phyloP scores from a whole-genome alignment of 1,140 invertebrate genomes.

The Cyclargus thomasi region DNA sequence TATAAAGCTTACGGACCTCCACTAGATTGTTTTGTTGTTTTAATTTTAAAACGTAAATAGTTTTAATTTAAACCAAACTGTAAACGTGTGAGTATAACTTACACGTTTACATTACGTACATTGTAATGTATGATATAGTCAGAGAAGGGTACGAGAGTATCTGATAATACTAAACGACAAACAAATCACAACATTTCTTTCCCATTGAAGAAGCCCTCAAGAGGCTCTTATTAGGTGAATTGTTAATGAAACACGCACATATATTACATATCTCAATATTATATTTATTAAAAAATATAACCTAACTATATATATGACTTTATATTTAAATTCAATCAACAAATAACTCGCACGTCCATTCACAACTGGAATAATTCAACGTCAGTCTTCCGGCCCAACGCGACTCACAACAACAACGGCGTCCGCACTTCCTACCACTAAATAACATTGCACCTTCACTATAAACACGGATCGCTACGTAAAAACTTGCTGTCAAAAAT shows the following conservation, averaged over 20 bases:
- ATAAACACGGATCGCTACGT: slow-evolving; percentile 52
- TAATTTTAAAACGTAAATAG: too few relatives aligned
- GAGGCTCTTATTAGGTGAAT: background rate
- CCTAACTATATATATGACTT: slow-evolving; percentile 75
- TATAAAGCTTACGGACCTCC: too few relatives aligned
- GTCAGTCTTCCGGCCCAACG: slow-evolving; percentile 67
- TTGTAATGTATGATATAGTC: too few relatives aligned
- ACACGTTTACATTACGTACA: too few relatives aligned
- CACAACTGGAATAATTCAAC: slow-evolving; percentile 70
- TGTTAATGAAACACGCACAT: slow-evolving; percentile 41
- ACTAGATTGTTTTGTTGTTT: too few relatives aligned
- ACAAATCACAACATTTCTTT: too few relatives aligned
- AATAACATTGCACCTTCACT: slow-evolving; percentile 72
- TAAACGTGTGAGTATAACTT: too few relatives aligned
- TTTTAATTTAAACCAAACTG: too few relatives aligned
- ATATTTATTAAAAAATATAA: slow-evolving; percentile 76
- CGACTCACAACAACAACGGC: slow-evolving; percentile 49
- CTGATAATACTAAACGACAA: too few relatives aligned
- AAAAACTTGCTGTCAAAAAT: slow-evolving; percentile 53
- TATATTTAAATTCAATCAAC: slow-evolving; percentile 75
- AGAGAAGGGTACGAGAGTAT: too few relatives aligned
- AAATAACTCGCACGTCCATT: slow-evolving; percentile 71
- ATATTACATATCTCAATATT: slow-evolving; percentile 75
- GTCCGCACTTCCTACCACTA: slow-evolving; percentile 54
- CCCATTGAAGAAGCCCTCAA: too few relatives aligned